phyloP scores from a whole-genome alignment of 2,888 invertebrate genomes.

The Standfussiana lucernea region DNA sequence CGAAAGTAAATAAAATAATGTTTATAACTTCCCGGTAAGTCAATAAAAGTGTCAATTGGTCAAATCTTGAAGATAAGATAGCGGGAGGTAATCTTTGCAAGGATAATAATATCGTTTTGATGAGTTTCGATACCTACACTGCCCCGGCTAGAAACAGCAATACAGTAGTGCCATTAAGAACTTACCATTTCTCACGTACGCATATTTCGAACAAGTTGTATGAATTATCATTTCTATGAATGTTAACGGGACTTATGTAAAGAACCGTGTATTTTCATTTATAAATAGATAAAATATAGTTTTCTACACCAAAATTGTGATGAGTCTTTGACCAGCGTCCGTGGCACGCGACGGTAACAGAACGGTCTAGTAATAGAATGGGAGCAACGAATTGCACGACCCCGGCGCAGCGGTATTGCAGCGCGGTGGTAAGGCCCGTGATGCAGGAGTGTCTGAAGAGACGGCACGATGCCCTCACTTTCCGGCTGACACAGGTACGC shows the following conservation, averaged over 20 bases:
- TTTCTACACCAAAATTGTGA: neutral
- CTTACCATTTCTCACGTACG: conserved; percentile 21
- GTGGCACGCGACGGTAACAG: no score
- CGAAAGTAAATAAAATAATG: neutral
- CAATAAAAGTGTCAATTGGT: conserved; percentile 26
- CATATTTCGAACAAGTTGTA: neutral
- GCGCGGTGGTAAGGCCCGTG: no score
- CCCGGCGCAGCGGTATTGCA: no score
- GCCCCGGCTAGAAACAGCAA: neutral
- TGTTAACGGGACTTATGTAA: neutral
- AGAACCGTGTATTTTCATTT: neutral
- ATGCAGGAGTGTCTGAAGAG: no score
- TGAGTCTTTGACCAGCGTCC: no score
- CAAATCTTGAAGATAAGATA: conserved; percentile 18
- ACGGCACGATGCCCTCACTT: no score
- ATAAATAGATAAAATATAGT: neutral
- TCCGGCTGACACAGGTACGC: no score
- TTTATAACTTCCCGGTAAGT: neutral
- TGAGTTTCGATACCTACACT: neutral
- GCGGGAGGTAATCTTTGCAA: neutral
- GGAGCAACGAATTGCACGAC: no score
- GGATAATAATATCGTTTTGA: neutral
- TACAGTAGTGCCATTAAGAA: neutral
- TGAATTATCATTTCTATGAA: neutral
- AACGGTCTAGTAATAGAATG: no score